phyloP scores from a whole-genome alignment of 2,113 vertebrate species.

The Cairina moschata region DNA sequence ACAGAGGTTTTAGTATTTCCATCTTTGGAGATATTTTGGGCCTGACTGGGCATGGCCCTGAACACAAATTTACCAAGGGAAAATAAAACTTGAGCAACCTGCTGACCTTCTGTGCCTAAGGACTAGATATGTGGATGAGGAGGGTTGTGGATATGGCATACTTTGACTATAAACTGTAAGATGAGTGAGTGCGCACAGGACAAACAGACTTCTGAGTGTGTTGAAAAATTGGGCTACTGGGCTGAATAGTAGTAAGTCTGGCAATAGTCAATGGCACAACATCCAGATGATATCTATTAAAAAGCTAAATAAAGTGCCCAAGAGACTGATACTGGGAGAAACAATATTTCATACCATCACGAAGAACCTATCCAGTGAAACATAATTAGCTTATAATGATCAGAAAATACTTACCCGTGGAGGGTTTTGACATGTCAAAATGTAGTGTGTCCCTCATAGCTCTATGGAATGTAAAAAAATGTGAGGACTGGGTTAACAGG shows the following conservation, averaged over 20 bases:
- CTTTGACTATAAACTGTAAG: background rate
- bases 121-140: background rate
- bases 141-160: background rate
- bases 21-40: background rate
- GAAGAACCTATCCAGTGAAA: background rate
- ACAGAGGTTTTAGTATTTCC: background rate
- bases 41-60: background rate
- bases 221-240: background rate
- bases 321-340: background rate
- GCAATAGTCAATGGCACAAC: background rate
- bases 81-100: background rate
- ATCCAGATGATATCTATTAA: background rate
- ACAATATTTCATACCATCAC: background rate
- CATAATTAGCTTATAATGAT: background rate
- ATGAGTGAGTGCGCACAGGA: background rate
- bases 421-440: background rate
- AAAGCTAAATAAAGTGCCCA: background rate
- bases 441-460: background rate
- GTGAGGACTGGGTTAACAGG: background rate
- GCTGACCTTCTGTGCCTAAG: background rate
- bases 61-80: background rate
- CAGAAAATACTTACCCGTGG: background rate
- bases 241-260: background rate
- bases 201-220: background rate
- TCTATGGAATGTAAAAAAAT: background rate